These are phyloP conservation scores for Drosophila dives DNA, from an alignment of 2,888 invertebrate genomes.

Conservation along the genomic window DNA sequence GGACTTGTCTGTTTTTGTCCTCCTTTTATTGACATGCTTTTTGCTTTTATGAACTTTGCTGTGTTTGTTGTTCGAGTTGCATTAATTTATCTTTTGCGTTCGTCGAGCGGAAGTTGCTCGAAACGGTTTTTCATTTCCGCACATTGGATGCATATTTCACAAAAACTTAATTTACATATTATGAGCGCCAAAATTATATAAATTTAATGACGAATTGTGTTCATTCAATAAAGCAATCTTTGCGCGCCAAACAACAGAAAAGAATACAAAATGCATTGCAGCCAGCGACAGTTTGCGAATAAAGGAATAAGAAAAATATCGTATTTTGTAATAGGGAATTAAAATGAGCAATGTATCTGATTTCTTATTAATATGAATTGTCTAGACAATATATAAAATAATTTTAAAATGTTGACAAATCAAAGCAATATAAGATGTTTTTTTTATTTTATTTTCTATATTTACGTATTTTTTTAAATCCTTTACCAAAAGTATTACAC, in stretches of 20 bases:
- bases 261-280: constrained; percentile 16
- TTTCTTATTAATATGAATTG: neutral
- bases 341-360: neutral
- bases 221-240: constrained; percentile 23
- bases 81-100: constrained; percentile 43
- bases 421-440: neutral
- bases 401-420: neutral
- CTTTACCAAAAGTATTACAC: neutral
- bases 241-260: constrained; percentile 55
- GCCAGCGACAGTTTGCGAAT: neutral
- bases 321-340: neutral
- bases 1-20: constrained; percentile 67
- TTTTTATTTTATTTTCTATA: neutral
- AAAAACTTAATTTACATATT: constrained; percentile 62
- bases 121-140: constrained; percentile 68
- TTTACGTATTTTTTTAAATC: neutral
- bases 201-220: constrained; percentile 15
- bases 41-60: constrained; percentile 75
- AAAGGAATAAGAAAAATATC: neutral
- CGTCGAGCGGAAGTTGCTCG: constrained; percentile 66
- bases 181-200: constrained; percentile 60
- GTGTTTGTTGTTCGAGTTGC: constrained; percentile 14
- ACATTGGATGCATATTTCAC: constrained; percentile 22
- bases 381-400: neutral
- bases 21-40: constrained; percentile 71